These are phyloP conservation scores for Phocides pigmalion DNA, from an alignment of 1,140 invertebrate genomes.

Conservation along the genomic window DNA sequence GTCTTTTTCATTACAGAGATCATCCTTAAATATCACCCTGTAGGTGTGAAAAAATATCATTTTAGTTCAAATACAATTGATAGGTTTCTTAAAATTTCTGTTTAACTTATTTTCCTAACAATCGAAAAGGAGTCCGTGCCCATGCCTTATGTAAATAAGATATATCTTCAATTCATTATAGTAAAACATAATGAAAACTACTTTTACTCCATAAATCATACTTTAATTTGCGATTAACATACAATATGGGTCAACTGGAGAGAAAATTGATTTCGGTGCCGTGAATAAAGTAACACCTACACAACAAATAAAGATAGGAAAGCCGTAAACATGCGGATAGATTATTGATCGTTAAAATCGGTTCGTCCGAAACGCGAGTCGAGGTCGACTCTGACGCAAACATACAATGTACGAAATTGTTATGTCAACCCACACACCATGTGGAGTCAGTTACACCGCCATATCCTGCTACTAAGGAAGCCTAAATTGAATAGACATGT, in stretches of 20 bases:
- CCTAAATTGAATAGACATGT: slow-evolving; percentile 15
- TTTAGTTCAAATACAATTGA: no score
- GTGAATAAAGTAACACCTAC: slow-evolving; percentile 27
- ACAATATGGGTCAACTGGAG: background rate
- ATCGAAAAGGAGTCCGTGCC: no score
- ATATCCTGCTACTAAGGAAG: slow-evolving; percentile 40
- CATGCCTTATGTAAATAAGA: no score
- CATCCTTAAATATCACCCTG: no score
- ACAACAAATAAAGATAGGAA: slow-evolving; percentile 29
- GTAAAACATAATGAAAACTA: no score
- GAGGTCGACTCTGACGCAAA: slow-evolving; percentile 61
- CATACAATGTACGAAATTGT: slow-evolving; percentile 40
- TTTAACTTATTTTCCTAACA: no score
- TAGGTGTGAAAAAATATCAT: no score
- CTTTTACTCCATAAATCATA: background rate
- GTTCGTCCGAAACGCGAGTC: slow-evolving; percentile 36
- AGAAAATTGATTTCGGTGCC: slow-evolving; percentile 12
- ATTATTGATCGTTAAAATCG: slow-evolving; percentile 50
- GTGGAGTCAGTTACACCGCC: slow-evolving; percentile 28
- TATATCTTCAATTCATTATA: no score
- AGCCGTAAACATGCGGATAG: slow-evolving; percentile 41
- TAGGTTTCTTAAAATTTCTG: no score
- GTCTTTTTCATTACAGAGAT: background rate
- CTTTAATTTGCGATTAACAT: no score
- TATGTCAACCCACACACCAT: slow-evolving; percentile 46